Conservation (phyloP, 2,113 vertebrate genomes). For the Harpagus bidentatus region DNA sequence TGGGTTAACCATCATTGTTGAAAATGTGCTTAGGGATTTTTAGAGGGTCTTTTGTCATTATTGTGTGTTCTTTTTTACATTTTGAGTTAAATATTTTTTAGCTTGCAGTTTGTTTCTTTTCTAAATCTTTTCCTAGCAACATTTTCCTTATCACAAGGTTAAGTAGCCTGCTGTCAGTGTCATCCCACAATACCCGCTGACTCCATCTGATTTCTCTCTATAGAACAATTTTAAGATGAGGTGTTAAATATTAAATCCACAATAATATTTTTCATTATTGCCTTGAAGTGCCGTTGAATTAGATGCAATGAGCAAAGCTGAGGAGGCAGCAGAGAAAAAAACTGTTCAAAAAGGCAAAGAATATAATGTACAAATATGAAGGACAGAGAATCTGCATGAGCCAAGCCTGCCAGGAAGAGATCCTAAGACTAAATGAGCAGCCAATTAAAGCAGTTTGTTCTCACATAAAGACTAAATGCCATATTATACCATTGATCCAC, state of each 20-base stretch:
- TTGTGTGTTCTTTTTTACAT: not conserved
- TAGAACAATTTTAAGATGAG: not conserved
- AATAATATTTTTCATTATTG: not conserved
- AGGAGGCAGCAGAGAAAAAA: not conserved
- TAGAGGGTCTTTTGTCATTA: not conserved
- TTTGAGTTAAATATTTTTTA: not conserved
- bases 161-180: not conserved
- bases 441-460: slow-evolving; percentile 16
- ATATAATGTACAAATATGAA: not conserved
- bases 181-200: not conserved
- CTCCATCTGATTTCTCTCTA: not conserved
- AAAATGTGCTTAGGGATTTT: not conserved
- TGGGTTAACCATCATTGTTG: not conserved
- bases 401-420: not conserved
- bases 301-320: not conserved
- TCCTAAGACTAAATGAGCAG: not conserved
- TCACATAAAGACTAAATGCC: slow-evolving; percentile 8
- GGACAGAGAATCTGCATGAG: not conserved
- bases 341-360: not conserved
- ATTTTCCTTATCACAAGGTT: not conserved
- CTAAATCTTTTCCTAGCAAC: not conserved
- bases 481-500: not conserved
- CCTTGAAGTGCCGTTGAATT: not conserved
- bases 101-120: not conserved
- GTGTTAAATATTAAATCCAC: not conserved